Conservation (phyloP, 2,888 invertebrate genomes). For the Brassicogethes aeneus region DNA sequence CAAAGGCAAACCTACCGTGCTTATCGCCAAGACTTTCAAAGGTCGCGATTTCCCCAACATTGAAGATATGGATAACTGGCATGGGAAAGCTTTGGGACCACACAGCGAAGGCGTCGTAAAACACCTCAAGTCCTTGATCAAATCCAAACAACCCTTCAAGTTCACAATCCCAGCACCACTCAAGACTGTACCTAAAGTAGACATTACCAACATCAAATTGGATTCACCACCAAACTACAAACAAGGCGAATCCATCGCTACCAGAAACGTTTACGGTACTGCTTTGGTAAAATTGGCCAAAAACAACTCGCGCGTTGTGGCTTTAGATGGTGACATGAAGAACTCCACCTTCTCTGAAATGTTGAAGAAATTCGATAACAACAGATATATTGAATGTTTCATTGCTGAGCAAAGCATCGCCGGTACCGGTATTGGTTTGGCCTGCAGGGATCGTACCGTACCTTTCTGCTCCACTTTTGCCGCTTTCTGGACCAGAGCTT, state of each 20-base stretch:
- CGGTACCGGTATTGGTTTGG: conserved; percentile 90
- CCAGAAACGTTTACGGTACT: conserved; percentile 87
- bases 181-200: conserved; percentile 58
- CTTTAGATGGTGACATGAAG: conserved; percentile 95
- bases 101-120: conserved; percentile 62
- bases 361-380: conserved; percentile 61
- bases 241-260: conserved; percentile 68
- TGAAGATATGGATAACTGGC: conserved; percentile 92
- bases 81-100: conserved; percentile 89
- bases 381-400: conserved; percentile 88
- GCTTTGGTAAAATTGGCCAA: conserved; percentile 81
- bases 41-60: conserved; percentile 82
- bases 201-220: conserved; percentile 61
- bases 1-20: conserved; percentile 77
- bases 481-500: conserved; percentile 91
- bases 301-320: conserved; percentile 71
- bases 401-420: conserved; percentile 98
- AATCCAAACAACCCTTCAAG: conserved; percentile 53
- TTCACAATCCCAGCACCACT: conserved; percentile 44
- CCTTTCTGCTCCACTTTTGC: conserved; percentile 96
- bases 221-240: conserved; percentile 76
- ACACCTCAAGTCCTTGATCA: conserved; percentile 56
- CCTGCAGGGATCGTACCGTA: conserved; percentile 86
- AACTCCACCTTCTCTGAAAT: conserved; percentile 96
- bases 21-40: conserved; percentile 93